Percentiles rank a stretch among this genome's conserved stretches.
These are phyloP conservation scores for Drosophila seclusa DNA, from an alignment of 2,888 invertebrate genomes.

Conservation along the genomic window DNA sequence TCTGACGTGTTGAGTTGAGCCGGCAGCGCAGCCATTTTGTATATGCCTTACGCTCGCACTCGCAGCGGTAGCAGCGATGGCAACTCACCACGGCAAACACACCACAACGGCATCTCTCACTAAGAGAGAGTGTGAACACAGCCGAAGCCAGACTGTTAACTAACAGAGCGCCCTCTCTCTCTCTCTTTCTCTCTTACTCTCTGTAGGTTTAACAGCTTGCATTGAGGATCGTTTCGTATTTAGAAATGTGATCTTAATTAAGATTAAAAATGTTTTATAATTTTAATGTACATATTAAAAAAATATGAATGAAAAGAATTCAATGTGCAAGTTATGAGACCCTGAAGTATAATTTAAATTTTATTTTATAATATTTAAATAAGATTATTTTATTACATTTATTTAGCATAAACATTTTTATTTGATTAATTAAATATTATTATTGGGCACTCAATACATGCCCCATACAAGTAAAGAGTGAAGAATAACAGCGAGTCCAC, in stretches of 20 bases:
- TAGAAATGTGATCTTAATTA: not conserved
- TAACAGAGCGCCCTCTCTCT: conserved; percentile 27
- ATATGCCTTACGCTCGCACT: conserved; percentile 45
- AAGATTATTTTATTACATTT: not conserved
- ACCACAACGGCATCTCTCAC: conserved; percentile 18
- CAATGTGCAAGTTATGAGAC: not conserved
- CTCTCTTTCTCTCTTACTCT: not conserved
- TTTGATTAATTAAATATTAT: not conserved
- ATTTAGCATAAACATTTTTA: not conserved
- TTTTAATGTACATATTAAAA: not conserved
- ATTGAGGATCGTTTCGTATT: conserved; percentile 10
- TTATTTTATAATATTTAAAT: not conserved
- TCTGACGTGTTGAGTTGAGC: conserved; percentile 20
- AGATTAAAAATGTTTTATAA: not conserved
- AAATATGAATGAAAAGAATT: not conserved
- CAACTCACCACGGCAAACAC: conserved; percentile 35
- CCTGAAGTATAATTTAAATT: not conserved
- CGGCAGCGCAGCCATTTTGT: conserved; percentile 51
- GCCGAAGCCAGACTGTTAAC: conserved; percentile 32
- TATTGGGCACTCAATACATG: not conserved
- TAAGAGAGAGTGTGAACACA: conserved; percentile 2
- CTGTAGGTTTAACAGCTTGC: conserved; percentile 5
- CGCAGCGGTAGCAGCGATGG: not conserved
- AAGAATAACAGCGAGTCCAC: conserved; percentile 23
- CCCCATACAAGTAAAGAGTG: not conserved